Conservation (phyloP, 2,888 invertebrate genomes). For the Agrilus mali region DNA sequence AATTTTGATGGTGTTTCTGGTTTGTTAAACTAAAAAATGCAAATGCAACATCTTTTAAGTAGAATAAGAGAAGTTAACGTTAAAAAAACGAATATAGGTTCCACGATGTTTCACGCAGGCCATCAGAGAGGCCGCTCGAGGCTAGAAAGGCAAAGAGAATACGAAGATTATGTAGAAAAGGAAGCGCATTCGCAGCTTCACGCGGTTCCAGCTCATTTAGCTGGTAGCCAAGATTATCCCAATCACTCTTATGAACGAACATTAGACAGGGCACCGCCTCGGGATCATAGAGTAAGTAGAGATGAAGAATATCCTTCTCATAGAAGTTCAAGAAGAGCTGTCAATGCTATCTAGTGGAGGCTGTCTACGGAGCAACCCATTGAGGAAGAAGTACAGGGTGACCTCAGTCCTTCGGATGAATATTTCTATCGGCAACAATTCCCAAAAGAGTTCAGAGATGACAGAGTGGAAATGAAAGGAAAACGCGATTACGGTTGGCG, state of each 20-base stretch:
- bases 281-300: slow-evolving; percentile 24
- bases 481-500: slow-evolving; percentile 9
- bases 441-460: slow-evolving; percentile 30
- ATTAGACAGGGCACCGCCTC: slow-evolving; percentile 22
- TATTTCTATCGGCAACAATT: slow-evolving; percentile 30
- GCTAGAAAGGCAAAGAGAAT: slow-evolving; percentile 38
- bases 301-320: slow-evolving; percentile 34
- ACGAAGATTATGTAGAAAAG: slow-evolving; percentile 39
- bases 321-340: slow-evolving; percentile 52
- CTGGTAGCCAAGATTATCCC: slow-evolving; percentile 30
- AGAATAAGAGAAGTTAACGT: too few species aligned
- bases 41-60: too few species aligned
- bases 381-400: slow-evolving; percentile 34
- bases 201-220: slow-evolving; percentile 25
- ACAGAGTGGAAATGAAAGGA: slow-evolving; percentile 6
- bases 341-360: slow-evolving; percentile 61
- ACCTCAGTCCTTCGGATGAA: slow-evolving; percentile 26
- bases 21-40: too few species aligned
- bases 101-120: slow-evolving; percentile 34
- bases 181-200: slow-evolving; percentile 19
- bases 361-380: slow-evolving; percentile 37
- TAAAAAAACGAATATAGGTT: slow-evolving; percentile 16
- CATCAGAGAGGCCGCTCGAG: slow-evolving; percentile 37
- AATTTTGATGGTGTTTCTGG: too few species aligned
- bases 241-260: slow-evolving; percentile 21